Conservation (phyloP, 2,888 invertebrate genomes). For the Listrodromus nycthemerus region DNA sequence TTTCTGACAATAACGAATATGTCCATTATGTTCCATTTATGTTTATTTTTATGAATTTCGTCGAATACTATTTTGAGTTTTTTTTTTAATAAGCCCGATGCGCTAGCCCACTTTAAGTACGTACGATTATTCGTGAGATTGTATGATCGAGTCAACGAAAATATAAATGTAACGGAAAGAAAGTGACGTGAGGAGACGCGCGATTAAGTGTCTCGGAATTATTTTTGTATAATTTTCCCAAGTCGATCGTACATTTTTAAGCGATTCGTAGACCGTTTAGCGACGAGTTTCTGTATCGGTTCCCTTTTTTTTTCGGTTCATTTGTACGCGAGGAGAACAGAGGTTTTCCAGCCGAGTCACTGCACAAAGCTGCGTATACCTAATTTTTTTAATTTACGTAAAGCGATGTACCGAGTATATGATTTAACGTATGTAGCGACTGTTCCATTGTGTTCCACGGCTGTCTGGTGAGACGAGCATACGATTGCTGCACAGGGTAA, state of each 20-base stretch:
- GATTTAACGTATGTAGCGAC: slow-evolving; percentile 35
- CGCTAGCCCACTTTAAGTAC: slow-evolving; percentile 14
- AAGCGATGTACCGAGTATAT: slow-evolving; percentile 22
- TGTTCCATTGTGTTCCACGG: slow-evolving; percentile 20
- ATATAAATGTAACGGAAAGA: neutral
- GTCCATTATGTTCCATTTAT: neutral
- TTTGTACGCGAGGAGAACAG: neutral
- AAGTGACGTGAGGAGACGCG: slow-evolving; percentile 27
- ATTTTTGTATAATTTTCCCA: slow-evolving; percentile 77
- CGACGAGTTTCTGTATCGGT: slow-evolving; percentile 25
- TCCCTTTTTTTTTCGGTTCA: slow-evolving; percentile 3
- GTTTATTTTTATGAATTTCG: neutral
- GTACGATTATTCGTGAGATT: slow-evolving; percentile 22
- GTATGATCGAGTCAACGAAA: slow-evolving; percentile 12
- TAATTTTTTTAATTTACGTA: slow-evolving; percentile 21
- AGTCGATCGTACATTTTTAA: slow-evolving; percentile 67
- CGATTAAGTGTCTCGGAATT: slow-evolving; percentile 69
- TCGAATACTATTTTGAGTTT: neutral
- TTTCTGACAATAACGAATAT: neutral
- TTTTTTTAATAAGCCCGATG: neutral
- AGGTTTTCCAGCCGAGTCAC: slow-evolving; percentile 15
- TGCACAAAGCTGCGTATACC: slow-evolving; percentile 23
- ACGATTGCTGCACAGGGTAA: slow-evolving; percentile 62
- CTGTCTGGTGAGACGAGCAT: slow-evolving; percentile 35
- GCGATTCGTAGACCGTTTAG: slow-evolving; percentile 32